Evolutionary conservation across 2,113 vertebrate species (phyloP).

Genomic region (Camelus dromedarius): DNA sequence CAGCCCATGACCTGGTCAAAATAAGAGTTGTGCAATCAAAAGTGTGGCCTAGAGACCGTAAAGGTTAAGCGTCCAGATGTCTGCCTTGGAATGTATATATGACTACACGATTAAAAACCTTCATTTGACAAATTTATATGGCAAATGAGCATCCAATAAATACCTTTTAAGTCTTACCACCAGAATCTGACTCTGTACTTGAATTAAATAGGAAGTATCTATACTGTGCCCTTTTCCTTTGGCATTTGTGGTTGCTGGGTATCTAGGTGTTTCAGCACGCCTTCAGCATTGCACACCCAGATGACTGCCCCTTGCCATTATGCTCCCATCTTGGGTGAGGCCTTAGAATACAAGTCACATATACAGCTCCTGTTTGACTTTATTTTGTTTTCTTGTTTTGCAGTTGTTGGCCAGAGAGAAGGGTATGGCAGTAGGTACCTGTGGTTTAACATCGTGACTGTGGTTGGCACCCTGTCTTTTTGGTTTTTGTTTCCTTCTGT

Average conservation of each 20-base stretch:
- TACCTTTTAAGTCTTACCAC: conserved; percentile 10
- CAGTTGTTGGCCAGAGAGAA: not conserved
- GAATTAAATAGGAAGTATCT: not conserved
- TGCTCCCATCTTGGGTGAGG: not conserved
- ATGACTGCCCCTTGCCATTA: not conserved
- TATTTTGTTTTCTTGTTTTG: not conserved
- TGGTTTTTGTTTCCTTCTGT: not conserved
- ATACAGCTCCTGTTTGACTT: not conserved
- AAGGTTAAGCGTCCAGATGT: not conserved
- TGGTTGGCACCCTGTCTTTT: not conserved
- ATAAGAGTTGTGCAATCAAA: not conserved
- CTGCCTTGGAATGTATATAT: not conserved
- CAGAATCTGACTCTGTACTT: not conserved
- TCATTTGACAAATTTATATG: not conserved
- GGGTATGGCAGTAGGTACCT: not conserved
- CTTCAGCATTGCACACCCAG: not conserved
- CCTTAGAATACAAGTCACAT: not conserved
- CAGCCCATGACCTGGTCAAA: not conserved
- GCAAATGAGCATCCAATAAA: not conserved
- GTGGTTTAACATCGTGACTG: not conserved
- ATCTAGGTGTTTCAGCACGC: not conserved
- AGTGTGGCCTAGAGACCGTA: not conserved
- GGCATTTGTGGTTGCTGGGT: not conserved
- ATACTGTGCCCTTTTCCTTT: not conserved
- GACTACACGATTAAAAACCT: not conserved